Base-by-base conservation (phyloP, 2,888 invertebrate species). In the Eristalis pertinax region DNA sequence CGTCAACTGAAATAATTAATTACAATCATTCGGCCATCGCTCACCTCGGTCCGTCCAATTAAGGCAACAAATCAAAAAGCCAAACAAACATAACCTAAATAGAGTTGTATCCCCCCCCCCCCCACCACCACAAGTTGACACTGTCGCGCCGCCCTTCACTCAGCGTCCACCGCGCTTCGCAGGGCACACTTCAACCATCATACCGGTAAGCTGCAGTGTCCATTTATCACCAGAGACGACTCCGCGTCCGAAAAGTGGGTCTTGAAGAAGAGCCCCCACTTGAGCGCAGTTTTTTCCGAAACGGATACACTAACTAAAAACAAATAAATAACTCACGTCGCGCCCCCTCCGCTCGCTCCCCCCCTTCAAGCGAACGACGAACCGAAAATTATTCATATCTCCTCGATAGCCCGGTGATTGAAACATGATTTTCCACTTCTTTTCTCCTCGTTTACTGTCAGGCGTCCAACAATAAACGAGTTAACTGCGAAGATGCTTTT, bases 371-470 rank as follows among this genome's bases (percentile, higher is more conserved):
- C 24, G n/a, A 64, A 22, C n/a, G 60, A 35, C n/a, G 60, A 35
- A 4, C n/a, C 58, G 19, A 73, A 73, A 73, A 73, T 73, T 80
- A 67, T 73, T 80, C 73, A 67, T 79, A 73, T 79, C 72, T 65
- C 11, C 68, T 50, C 38, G 84, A 80, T 84, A 84, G 56, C 68
- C 63, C 79, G 38, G 58, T 80, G 74, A 80, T 84, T 70, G 41
- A 70, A 84, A 84, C 84, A 84, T 72, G 84, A 73, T 80, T 84
- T 79, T 84, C 80, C 80, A 84, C 84, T 84, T 84, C 79, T 80
- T 79, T 64, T 74, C 64, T 62, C 64, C 64, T 24, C 22, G 15
- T 75, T 76, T 68, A 67, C 67, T 29, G 43, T 19, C 64, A 43
- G 38, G 56, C 74, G 62, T 50, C 32, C 56, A 50, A 70, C 80